phyloP scores from a whole-genome alignment of 2,113 vertebrate species.

The Catharus fuscescens region DNA sequence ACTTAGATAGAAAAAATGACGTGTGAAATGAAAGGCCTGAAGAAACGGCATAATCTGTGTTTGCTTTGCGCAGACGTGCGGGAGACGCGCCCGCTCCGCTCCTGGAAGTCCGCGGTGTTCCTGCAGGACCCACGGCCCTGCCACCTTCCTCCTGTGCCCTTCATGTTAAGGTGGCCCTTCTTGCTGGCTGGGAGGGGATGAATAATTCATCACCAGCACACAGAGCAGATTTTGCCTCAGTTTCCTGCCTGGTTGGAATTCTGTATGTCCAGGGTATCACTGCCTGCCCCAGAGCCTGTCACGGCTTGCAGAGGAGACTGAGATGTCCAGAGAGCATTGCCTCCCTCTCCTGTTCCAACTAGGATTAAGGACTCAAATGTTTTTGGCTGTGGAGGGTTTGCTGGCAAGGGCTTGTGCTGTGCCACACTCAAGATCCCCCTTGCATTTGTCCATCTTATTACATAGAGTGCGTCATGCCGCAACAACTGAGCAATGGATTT shows the following conservation, averaged over 20 bases:
- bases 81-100: background rate
- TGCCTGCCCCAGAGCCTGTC: accelerated
- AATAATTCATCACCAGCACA: background rate
- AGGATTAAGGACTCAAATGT: accelerated
- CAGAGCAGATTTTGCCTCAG: accelerated
- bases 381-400: background rate
- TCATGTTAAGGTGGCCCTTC: background rate
- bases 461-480: accelerated
- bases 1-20: slow-evolving; percentile 67
- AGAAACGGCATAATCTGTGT: slow-evolving; percentile 24
- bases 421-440: background rate
- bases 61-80: background rate
- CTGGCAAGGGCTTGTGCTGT: background rate
- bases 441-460: background rate
- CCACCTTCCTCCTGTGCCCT: background rate
- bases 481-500: background rate
- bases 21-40: slow-evolving; percentile 44
- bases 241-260: background rate
- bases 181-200: background rate
- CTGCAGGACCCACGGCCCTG: background rate
- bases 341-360: background rate
- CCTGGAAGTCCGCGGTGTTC: accelerated
- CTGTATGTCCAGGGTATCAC: background rate
- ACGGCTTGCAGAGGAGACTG: accelerated
- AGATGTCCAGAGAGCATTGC: background rate